Base-by-base conservation (phyloP, 2,888 invertebrate species). In the Rhaphigaster nebulosa region DNA sequence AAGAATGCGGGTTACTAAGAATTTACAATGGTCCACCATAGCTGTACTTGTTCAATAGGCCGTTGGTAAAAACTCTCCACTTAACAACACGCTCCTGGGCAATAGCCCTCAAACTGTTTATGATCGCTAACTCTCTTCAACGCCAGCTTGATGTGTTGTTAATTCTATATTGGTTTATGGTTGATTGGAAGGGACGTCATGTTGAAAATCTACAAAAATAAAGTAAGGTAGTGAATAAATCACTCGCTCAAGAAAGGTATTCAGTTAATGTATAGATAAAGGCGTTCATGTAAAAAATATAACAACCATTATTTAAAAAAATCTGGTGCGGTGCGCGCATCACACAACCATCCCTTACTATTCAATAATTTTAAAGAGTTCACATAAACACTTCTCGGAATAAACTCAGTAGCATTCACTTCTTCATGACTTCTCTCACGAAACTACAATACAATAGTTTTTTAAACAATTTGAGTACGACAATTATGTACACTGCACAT, bases 61-160 rank as follows among this genome's bases (percentile, higher is more conserved):
- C 70, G 20, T 76, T 76, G 70, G n/a, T 84, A 84, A 84, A 84
- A 84, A 84, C 84, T 84, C 45, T 84, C 84, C 84, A 84, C 84
- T 84, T 84, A 84, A 45, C 84, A 84, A 50, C 84, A 84, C 84
- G 45, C 84, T 84, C 84, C 84, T 80, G n/a, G 45, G 45, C 45
- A 84, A 84, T 45, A 41, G 45, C 50, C 41, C 8, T 50, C 84
- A 84, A 84, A 84, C 84, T n/a, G 41, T 84, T 84, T 84, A 84
- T 41, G 29, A 41, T 80, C 76, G 38, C 41, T 80, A 80, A 80
- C 41, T 10, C 45, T 84, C 26, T 84, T 84, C 18, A 76, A 20
- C 70, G 38, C 20, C 34, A 76, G 38, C 38, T 38, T 76, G 15
- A 76, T 38, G 70, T 38, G 70, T 76, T 38, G 20, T 76, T 38